phyloP scores from a whole-genome alignment of 2,888 invertebrate species.

The Deroplatys truncata region DNA sequence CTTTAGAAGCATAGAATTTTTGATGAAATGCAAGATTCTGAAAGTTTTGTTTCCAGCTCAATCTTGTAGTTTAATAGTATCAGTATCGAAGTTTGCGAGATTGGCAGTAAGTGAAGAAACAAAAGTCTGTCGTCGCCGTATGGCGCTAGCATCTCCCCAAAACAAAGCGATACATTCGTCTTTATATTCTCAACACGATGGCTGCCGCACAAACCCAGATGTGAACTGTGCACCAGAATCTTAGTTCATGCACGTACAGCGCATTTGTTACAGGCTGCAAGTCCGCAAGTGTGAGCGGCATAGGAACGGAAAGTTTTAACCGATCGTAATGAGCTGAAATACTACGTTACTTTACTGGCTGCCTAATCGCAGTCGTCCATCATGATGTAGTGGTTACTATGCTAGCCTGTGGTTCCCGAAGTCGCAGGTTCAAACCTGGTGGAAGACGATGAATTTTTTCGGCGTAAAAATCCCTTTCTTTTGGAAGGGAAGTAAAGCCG shows the following conservation, averaged over 20 bases:
- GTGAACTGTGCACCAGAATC: neutral
- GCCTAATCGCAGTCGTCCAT: neutral
- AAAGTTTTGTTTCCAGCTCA: too few relatives aligned
- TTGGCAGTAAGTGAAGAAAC: neutral
- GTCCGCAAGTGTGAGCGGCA: neutral
- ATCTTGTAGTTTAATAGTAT: too few relatives aligned
- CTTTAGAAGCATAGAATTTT: too few relatives aligned
- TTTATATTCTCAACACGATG: neutral
- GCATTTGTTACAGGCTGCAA: neutral
- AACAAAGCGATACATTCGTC: neutral
- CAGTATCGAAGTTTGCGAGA: neutral
- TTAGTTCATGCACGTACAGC: neutral
- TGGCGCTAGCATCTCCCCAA: neutral
- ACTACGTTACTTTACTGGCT: neutral
- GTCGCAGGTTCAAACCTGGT: too few relatives aligned
- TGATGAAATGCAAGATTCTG: too few relatives aligned
- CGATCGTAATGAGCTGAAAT: neutral
- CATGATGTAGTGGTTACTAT: too few relatives aligned
- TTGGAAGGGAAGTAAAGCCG: too few relatives aligned
- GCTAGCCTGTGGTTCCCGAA: too few relatives aligned
- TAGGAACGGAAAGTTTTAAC: neutral
- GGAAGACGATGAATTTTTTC: too few relatives aligned
- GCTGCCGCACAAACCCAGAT: neutral
- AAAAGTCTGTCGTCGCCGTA: neutral
- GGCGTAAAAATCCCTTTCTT: too few relatives aligned